Evolutionary conservation across 2,113 vertebrate genomes (phyloP).

Genomic region (Hipposideros armiger): DNA sequence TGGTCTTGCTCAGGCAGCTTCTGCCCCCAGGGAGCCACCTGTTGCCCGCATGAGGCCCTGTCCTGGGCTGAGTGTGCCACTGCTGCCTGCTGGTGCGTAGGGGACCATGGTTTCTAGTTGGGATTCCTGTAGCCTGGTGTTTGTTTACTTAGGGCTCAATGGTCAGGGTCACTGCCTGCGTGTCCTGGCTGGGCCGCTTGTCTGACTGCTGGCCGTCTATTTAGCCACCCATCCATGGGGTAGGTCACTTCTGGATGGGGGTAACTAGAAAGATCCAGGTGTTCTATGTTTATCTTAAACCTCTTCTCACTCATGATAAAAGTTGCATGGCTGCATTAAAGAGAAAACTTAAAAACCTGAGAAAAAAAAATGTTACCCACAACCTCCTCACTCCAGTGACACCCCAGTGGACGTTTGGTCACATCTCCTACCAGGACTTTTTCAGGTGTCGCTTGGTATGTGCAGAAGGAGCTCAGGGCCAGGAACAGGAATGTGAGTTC

Average conservation of each 20-base stretch:
- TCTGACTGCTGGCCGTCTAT: neutral
- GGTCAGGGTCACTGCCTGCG: slow-evolving; percentile 82
- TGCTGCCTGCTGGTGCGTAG: slow-evolving; percentile 85
- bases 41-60: slow-evolving; percentile 64
- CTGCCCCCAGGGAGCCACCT: neutral
- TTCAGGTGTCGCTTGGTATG: neutral
- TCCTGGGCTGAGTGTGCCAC: slow-evolving; percentile 76
- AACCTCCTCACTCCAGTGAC: neutral
- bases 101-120: slow-evolving; percentile 87
- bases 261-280: neutral
- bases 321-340: neutral
- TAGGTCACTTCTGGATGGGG: neutral
- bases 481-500: neutral
- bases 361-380: neutral
- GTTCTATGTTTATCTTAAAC: neutral
- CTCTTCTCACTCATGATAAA: neutral
- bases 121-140: slow-evolving; percentile 86
- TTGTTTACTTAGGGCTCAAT: slow-evolving; percentile 87
- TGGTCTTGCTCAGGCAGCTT: slow-evolving; percentile 70
- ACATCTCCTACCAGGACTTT: neutral
- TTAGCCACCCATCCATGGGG: neutral
- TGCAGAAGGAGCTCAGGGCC: neutral
- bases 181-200: neutral
- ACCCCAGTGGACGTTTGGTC: neutral
- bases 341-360: neutral